Evolutionary conservation across 2,888 invertebrate species (phyloP).

Genomic region (Apomyelois bistriatella): DNA sequence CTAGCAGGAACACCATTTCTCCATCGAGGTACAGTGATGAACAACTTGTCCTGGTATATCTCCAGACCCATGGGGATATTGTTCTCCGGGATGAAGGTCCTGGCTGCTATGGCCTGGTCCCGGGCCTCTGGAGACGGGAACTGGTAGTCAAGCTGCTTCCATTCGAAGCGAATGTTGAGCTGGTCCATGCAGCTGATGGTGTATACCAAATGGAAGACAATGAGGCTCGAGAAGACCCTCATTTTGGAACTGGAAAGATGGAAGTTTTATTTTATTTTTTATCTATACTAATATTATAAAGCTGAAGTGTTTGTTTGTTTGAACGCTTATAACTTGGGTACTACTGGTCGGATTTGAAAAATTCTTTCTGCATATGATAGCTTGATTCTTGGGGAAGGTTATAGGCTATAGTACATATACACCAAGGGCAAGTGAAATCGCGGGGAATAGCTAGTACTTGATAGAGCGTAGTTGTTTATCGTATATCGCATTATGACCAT

Average conservation of each 20-base stretch:
- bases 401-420: too few relatives aligned
- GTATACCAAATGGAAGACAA: conserved; percentile 59
- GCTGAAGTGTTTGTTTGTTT: too few relatives aligned
- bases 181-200: conserved; percentile 80
- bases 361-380: too few relatives aligned
- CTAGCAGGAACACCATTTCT: conserved; percentile 86
- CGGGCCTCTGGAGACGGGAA: conserved; percentile 79
- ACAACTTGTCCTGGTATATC: conserved; percentile 83
- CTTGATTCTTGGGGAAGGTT: too few relatives aligned
- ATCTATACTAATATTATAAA: too few relatives aligned
- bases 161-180: conserved; percentile 84
- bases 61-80: conserved; percentile 88
- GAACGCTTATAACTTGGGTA: too few relatives aligned
- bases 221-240: conserved; percentile 52
- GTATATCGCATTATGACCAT: too few relatives aligned
- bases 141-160: conserved; percentile 86
- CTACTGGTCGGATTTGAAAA: too few relatives aligned
- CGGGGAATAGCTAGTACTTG: too few relatives aligned
- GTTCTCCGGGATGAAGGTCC: conserved; percentile 83
- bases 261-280: background rate
- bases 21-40: conserved; percentile 88
- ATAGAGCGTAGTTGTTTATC: too few relatives aligned
- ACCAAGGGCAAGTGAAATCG: too few relatives aligned
- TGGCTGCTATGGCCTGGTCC: conserved; percentile 78
- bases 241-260: conserved; percentile 47